Conservation (phyloP, 2,113 vertebrate species). For the Pluvianellus socialis region DNA sequence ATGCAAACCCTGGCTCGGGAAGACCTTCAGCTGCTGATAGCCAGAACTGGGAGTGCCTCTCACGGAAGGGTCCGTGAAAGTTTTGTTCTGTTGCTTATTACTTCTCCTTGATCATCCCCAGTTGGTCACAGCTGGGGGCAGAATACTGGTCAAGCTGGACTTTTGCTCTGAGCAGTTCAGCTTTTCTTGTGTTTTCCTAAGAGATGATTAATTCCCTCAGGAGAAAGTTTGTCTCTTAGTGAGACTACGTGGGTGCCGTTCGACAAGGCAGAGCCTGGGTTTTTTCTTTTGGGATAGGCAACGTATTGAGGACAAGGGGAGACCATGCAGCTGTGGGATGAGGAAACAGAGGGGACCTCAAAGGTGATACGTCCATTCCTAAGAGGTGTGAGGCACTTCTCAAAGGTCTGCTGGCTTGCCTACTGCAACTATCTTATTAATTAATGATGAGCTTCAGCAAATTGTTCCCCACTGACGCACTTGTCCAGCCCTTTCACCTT, state of each 20-base stretch:
- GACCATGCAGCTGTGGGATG: background rate
- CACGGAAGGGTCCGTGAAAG: background rate
- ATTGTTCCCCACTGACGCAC: background rate
- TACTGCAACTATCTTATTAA: background rate
- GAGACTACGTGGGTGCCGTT: rapidly evolving
- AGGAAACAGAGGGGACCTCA: background rate
- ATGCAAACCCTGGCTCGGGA: background rate
- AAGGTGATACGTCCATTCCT: background rate
- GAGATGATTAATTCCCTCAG: background rate
- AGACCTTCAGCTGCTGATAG: background rate
- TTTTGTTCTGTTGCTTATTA: background rate
- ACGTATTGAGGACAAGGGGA: background rate
- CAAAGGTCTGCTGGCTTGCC: background rate
- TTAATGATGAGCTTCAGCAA: background rate
- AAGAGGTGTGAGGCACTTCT: background rate
- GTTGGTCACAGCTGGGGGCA: background rate
- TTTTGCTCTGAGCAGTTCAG: background rate
- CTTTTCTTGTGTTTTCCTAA: background rate
- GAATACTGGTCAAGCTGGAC: background rate
- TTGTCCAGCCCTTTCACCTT: background rate
- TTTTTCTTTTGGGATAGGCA: background rate
- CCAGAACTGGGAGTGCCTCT: conserved; percentile 9
- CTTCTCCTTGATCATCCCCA: background rate
- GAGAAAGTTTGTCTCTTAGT: background rate
- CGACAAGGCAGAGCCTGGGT: background rate